A percentile compares a stretch with the other conserved stretches of the same genome.
phyloP scores from a whole-genome alignment of 1,140 invertebrate genomes.

The Apis dorsata region DNA sequence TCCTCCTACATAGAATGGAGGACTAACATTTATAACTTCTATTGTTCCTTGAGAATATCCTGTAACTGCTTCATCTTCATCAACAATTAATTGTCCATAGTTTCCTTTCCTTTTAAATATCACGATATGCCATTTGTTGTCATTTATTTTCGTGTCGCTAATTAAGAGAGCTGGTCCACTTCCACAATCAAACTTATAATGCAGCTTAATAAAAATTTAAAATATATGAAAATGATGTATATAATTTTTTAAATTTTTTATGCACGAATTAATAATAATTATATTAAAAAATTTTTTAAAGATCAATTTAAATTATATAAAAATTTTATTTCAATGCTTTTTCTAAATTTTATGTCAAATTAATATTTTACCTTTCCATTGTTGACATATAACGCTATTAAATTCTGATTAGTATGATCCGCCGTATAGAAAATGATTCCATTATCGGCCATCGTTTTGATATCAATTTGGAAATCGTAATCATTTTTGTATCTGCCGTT shows the following conservation, averaged over 20 bases:
- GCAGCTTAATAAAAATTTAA: slow-evolving; percentile 77
- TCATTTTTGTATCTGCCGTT: slow-evolving; percentile 83
- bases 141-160: slow-evolving; percentile 84
- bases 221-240: neutral
- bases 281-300: neutral
- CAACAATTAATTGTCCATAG: slow-evolving; percentile 85
- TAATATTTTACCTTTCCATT: slow-evolving; percentile 85
- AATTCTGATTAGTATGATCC: slow-evolving; percentile 82
- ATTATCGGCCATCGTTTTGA: slow-evolving; percentile 88
- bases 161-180: slow-evolving; percentile 83
- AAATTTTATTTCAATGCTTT: neutral
- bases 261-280: neutral
- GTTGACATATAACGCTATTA: slow-evolving; percentile 89
- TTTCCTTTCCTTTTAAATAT: slow-evolving; percentile 82
- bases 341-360: neutral
- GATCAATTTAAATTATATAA: neutral
- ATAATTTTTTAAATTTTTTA: slow-evolving; percentile 1
- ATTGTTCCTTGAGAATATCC: slow-evolving; percentile 81
- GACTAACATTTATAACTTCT: slow-evolving; percentile 83
- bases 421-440: slow-evolving; percentile 93
- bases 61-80: slow-evolving; percentile 82
- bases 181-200: slow-evolving; percentile 88
- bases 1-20: slow-evolving; percentile 92
- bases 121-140: slow-evolving; percentile 93
- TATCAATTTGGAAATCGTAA: slow-evolving; percentile 89